phyloP scores from a whole-genome alignment of 2,888 invertebrate genomes.

The Drosophila anomalata region DNA sequence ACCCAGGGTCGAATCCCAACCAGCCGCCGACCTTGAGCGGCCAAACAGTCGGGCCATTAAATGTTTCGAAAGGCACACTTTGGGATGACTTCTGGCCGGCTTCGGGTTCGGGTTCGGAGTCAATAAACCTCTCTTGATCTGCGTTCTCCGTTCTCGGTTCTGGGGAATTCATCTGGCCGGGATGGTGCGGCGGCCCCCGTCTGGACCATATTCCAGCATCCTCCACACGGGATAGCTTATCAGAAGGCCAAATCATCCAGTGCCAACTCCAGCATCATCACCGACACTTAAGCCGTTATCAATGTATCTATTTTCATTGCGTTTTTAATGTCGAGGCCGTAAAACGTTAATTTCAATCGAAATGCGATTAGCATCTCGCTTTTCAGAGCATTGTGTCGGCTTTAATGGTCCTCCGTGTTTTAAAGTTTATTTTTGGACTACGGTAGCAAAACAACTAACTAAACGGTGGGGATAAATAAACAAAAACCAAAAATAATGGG shows the following conservation, averaged over 20 bases:
- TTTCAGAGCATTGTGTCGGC: constrained; percentile 34
- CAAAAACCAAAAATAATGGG: neutral
- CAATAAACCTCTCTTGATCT: constrained; percentile 60
- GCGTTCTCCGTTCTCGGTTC: constrained; percentile 41
- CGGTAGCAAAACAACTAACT: constrained; percentile 9
- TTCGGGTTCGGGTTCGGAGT: constrained; percentile 56
- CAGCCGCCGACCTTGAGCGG: constrained; percentile 37
- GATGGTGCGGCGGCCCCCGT: neutral
- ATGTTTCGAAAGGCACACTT: constrained; percentile 48
- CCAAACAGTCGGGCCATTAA: constrained; percentile 12
- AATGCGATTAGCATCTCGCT: constrained; percentile 62
- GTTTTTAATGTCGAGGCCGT: constrained; percentile 60
- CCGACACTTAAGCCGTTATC: constrained; percentile 69
- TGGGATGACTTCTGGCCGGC: constrained; percentile 29
- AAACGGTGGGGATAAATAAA: neutral
- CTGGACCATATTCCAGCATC: constrained; percentile 15
- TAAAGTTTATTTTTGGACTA: constrained; percentile 15
- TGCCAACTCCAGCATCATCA: constrained; percentile 23
- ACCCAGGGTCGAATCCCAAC: constrained; percentile 24
- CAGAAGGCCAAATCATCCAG: constrained; percentile 17
- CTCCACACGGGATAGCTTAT: constrained; percentile 37
- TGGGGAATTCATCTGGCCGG: constrained; percentile 44
- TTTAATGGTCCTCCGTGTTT: neutral
- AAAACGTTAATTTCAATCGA: constrained; percentile 67
- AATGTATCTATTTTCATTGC: constrained; percentile 74